phyloP scores from a whole-genome alignment of 92 coral and sea anemone species.

The Umimayanthus chanpuru region DNA sequence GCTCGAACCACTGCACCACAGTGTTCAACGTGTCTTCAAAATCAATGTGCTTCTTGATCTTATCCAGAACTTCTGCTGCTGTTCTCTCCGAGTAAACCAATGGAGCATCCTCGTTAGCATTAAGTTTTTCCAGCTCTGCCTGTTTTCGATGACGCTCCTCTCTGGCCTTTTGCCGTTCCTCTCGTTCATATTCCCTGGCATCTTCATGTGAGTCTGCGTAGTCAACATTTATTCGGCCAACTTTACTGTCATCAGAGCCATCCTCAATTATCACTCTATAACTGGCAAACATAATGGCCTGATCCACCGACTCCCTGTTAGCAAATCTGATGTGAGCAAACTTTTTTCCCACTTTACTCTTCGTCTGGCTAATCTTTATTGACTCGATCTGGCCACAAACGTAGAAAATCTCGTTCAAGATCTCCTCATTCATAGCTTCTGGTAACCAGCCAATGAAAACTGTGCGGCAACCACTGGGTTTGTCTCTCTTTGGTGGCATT shows the following conservation, averaged over 20 bases:
- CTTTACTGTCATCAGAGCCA: constrained; percentile 55
- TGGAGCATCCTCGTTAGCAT: constrained; percentile 31
- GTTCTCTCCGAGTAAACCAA: constrained; percentile 31
- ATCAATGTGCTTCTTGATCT: constrained; percentile 49
- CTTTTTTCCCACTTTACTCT: constrained; percentile 44
- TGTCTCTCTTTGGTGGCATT: constrained; percentile 53
- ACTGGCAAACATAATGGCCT: constrained; percentile 74
- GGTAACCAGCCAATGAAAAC: constrained; percentile 74
- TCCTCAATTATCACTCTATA: constrained; percentile 61
- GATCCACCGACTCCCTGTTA: constrained; percentile 63
- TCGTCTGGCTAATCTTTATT: constrained; percentile 53
- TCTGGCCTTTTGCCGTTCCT: constrained; percentile 53
- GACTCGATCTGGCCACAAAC: constrained; percentile 71
- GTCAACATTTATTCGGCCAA: constrained; percentile 70
- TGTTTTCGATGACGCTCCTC: constrained; percentile 55
- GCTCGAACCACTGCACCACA: constrained; percentile 76
- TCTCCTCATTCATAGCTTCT: constrained; percentile 61
- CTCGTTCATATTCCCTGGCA: constrained; percentile 39
- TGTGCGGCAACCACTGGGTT: constrained; percentile 74
- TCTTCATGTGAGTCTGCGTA: constrained; percentile 65
- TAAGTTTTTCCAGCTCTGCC: constrained; percentile 29
- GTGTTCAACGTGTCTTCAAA: constrained; percentile 56
- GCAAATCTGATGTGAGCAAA: constrained; percentile 66
- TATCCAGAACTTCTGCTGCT: constrained; percentile 63
- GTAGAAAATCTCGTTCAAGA: constrained; percentile 66